Evolutionary conservation across 2,113 vertebrate genomes (phyloP), one percentile per base, ranked within the genome.

Genomic region (Phalacrocorax carbo): DNA sequence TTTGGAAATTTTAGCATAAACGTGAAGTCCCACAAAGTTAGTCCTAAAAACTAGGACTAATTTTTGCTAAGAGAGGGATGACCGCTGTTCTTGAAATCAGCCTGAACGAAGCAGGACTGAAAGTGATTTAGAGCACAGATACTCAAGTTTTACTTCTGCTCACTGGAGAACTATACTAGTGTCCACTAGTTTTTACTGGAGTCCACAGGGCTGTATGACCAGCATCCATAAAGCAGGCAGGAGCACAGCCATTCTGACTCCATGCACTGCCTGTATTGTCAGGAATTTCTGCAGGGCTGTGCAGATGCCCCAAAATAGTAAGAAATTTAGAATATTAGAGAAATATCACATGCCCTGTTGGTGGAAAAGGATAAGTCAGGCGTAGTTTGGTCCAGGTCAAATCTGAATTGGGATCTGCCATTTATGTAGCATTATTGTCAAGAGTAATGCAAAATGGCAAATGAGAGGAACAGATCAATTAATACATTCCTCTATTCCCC

Each of bases 211-310:
- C 49, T 81, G 34, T 3, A 5, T 27, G 32, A 48, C 29, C 61
- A 91, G 13, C 55, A 89, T 42, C 26, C 66, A 68, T 48, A 40
- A 85, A 36, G 29, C 11, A 71, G 73, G 44, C 32, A 93, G 65
- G 42, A 68, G 17, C 9, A 68, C 0, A 0, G 36, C 54, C 15
- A 20, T 44, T 36, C 68, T 69, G 66, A 48, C 30, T n/a, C 27
- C n/a, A 36, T 4, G 2, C 15, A 49, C 32, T 82, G 15, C 32
- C 30, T 38, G 22, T 71, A 40, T 4, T 12, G 15, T 3, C n/a
- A 61, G 25, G 21, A 80, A 70, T 73, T 80, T 77, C 71, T 83
- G 46, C 68, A 88, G 32, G 23, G 36, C 23, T 76, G 10, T 61
- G 79, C 70, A 90, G 23, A 48, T 22, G 17, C 15, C 20, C 19